phyloP scores from a whole-genome alignment of 1,140 invertebrate genomes.

The Drosophila varians region DNA sequence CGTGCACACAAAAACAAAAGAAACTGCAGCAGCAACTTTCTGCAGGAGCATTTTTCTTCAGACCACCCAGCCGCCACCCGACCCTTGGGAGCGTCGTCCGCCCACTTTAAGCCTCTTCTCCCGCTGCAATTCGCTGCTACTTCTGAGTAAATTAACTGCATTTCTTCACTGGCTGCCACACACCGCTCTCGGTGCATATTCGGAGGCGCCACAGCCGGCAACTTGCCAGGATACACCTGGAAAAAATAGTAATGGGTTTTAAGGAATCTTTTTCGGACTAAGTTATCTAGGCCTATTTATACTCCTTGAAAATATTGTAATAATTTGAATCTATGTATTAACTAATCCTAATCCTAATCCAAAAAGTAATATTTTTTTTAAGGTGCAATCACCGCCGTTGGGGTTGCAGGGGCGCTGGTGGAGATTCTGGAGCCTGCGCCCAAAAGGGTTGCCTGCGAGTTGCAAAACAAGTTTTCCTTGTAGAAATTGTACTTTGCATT shows the following conservation, averaged over 20 bases:
- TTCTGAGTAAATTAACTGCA: conserved; percentile 82
- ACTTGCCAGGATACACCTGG: conserved; percentile 3
- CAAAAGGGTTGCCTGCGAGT: conserved; percentile 54
- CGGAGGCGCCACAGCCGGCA: conserved; percentile 61
- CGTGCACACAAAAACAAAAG: conserved; percentile 80
- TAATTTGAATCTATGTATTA: too few species aligned
- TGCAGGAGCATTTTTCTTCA: conserved; percentile 68
- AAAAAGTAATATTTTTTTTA: not conserved
- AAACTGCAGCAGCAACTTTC: conserved; percentile 78
- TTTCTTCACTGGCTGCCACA: conserved; percentile 69
- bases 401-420: not conserved
- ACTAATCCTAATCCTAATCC: too few species aligned
- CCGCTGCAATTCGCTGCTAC: conserved; percentile 54
- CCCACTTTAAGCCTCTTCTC: conserved; percentile 12
- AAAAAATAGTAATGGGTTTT: not conserved
- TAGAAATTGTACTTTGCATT: conserved; percentile 83
- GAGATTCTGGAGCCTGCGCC: conserved; percentile 39
- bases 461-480: conserved; percentile 82
- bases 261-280: too few species aligned
- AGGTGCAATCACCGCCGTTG: not conserved
- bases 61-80: not conserved
- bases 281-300: too few species aligned
- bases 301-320: too few species aligned
- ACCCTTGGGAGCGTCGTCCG: not conserved
- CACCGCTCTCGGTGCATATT: conserved; percentile 53